These are phyloP conservation scores for Nipponacmea schrenckii DNA, from an alignment of 2,888 invertebrate species.

Conservation along the genomic window DNA sequence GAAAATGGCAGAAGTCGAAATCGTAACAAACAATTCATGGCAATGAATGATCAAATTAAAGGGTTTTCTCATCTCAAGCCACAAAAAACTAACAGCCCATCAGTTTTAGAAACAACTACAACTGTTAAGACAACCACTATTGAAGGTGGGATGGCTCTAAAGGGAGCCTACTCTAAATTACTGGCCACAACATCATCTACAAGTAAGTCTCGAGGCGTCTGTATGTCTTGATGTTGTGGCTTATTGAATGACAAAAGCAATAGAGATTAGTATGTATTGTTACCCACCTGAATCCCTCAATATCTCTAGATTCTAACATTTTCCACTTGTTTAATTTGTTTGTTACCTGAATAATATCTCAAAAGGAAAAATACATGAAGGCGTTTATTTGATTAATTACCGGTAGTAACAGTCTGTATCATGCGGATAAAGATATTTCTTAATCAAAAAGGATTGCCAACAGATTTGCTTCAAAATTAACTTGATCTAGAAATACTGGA, in stretches of 20 bases:
- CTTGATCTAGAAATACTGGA: no score
- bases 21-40: slow-evolving; percentile 51
- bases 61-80: slow-evolving; percentile 27
- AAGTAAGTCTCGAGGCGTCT: background rate
- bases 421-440: no score
- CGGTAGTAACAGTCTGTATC: no score
- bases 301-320: no score
- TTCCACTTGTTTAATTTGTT: no score
- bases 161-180: slow-evolving; percentile 8
- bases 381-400: no score
- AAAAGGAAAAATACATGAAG: no score
- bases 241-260: background rate
- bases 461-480: no score
- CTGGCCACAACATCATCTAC: slow-evolving; percentile 6
- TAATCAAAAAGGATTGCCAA: no score
- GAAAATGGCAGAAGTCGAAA: slow-evolving; percentile 39
- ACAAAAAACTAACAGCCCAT: slow-evolving; percentile 7
- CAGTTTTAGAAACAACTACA: background rate
- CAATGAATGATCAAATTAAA: slow-evolving; percentile 42
- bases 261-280: no score
- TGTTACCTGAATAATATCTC: no score
- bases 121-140: background rate
- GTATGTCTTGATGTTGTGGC: slow-evolving; percentile 3
- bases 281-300: no score
- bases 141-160: slow-evolving; percentile 12